Base-by-base conservation (phyloP, 2,113 vertebrate species). In the Phoxinus phoxinus region DNA sequence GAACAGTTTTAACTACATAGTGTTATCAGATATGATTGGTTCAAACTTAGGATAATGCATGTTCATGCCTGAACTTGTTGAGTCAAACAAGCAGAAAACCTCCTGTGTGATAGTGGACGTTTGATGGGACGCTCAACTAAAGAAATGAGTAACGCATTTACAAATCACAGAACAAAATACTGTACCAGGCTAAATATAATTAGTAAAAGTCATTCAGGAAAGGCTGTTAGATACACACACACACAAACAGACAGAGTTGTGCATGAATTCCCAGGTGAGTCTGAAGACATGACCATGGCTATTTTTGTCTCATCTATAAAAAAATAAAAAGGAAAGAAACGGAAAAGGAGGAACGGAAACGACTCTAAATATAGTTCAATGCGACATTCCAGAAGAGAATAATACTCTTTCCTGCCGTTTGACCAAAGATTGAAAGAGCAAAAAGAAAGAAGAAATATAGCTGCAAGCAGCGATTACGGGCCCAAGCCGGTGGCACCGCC, bases 321-420 rank as follows among this genome's bases (percentile, higher is more conserved):
- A 85, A 86, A 82, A 81, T 46, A 88, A 84, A 37, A 79, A 25
- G 19, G 21, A 77, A 58, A 72, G 69, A 51, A 61, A 32, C 30
- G 90, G 88, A 91, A 91, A 91, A 92, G 91, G 87, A 91, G 76
- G 88, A 92, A 91, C 89, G 92, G 92, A 95, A 95, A 93, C 89
- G 86, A 74, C 78, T 92, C 93, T 95, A 94, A 93, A 94, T 93
- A 93, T 95, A 95, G 94, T 84, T 83, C 19, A 53, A 93, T 93
- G 92, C 89, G 87, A 95, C 94, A 95, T 95, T 95, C 94, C 94
- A 93, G 88, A 92, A 93, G 89, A 92, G 91, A 93, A 93, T 92
- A 93, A 92, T 91, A 89, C 91, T 79, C 88, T 91, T 93, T 94
- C 91, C 93, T 89, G 69, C 87, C 88, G 82, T 82, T 53, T 74